Evolutionary conservation across 2,888 invertebrate genomes (phyloP).

Genomic region (Pomacea canaliculata): DNA sequence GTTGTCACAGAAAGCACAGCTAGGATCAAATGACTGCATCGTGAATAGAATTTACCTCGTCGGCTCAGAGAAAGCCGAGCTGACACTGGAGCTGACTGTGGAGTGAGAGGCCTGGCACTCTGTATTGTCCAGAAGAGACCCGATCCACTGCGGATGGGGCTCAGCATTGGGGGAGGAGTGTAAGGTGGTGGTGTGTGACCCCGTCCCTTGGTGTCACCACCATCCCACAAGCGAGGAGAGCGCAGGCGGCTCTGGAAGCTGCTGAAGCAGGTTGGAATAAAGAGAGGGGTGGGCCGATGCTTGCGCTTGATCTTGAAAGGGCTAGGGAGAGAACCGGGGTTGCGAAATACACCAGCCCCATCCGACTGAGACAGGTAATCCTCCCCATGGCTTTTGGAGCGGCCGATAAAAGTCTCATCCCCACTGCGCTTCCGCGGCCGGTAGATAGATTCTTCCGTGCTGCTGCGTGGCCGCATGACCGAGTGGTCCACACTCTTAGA

Average conservation of each 20-base stretch:
- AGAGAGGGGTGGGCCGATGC: conserved; percentile 70
- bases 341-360: conserved; percentile 84
- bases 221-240: conserved; percentile 70
- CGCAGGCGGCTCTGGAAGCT: conserved; percentile 73
- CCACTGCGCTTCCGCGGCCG: conserved; percentile 48
- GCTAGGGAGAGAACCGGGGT: conserved; percentile 78
- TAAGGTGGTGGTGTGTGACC: conserved; percentile 76
- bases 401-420: conserved; percentile 40
- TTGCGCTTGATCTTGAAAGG: conserved; percentile 65
- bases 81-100: conserved; percentile 67
- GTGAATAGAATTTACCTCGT: conserved; percentile 29
- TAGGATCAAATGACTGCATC: too few relatives aligned
- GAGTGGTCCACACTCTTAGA: conserved; percentile 57
- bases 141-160: conserved; percentile 89
- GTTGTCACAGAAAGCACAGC: too few relatives aligned
- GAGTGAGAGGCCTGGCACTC: conserved; percentile 48
- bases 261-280: conserved; percentile 71
- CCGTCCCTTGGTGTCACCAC: conserved; percentile 37
- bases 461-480: conserved; percentile 55
- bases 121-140: conserved; percentile 80
- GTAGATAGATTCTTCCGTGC: conserved; percentile 51
- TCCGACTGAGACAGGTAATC: conserved; percentile 66
- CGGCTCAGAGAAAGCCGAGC: conserved; percentile 35
- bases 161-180: conserved; percentile 94
- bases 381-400: conserved; percentile 35